Percentiles rank a stretch among this genome's conserved stretches.
phyloP scores from a whole-genome alignment of 2,888 invertebrate species.

The Drosophila mimetica region DNA sequence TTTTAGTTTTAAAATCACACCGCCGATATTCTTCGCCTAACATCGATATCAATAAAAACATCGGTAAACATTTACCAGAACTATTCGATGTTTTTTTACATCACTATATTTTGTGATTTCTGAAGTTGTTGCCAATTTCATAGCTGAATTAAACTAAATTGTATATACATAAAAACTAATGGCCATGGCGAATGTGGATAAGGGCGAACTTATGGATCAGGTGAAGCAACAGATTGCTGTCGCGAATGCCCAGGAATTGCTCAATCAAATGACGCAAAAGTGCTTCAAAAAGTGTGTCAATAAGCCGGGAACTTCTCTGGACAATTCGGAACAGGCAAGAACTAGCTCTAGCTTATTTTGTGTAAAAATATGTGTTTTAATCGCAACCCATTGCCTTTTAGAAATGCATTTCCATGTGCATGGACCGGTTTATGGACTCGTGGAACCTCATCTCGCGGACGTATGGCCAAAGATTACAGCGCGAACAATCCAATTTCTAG shows the following conservation, averaged over 20 bases:
- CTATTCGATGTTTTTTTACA: too few relatives aligned
- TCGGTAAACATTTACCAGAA: too few relatives aligned
- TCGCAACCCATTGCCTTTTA: conserved; percentile 77
- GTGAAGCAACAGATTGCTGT: conserved; percentile 97
- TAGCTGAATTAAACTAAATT: conserved; percentile 1
- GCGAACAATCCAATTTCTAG: conserved; percentile 85
- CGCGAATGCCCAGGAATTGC: conserved; percentile 95
- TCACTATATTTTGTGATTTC: conserved; percentile 6
- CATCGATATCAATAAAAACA: not conserved
- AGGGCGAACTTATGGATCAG: conserved; percentile 96
- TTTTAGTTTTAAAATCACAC: too few relatives aligned
- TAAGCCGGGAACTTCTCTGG: conserved; percentile 95
- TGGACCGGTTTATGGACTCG: conserved; percentile 98
- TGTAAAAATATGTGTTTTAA: not conserved
- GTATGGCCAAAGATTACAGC: conserved; percentile 92
- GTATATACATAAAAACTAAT: conserved; percentile 36
- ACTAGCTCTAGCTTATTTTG: not conserved
- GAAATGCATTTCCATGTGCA: conserved; percentile 98
- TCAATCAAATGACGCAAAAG: conserved; percentile 98
- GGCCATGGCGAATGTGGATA: conserved; percentile 88
- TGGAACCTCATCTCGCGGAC: conserved; percentile 96
- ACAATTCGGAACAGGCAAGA: conserved; percentile 93
- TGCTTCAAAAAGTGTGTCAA: conserved; percentile 97
- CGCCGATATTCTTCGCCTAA: too few relatives aligned
- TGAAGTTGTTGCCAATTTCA: conserved; percentile 19